phyloP scores from a whole-genome alignment of 2,888 invertebrate genomes.

The Aspidapion aeneum region DNA sequence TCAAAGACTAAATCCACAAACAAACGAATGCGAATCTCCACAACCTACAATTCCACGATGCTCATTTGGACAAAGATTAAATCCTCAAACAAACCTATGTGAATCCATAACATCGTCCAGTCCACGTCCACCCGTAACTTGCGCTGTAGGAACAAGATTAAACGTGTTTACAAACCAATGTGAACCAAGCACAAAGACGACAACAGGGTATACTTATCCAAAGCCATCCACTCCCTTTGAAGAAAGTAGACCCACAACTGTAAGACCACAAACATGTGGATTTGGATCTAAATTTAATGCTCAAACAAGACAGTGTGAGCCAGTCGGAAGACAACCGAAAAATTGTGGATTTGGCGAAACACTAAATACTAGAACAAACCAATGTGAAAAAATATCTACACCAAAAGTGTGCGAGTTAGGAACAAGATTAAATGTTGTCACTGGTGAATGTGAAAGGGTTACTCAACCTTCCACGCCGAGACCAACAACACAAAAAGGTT shows the following conservation, averaged over 20 bases:
- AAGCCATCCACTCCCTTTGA: neutral
- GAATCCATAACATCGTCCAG: constrained; percentile 21
- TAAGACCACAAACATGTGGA: neutral
- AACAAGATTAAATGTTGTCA: constrained; percentile 10
- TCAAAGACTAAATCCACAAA: constrained; percentile 19
- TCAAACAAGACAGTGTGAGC: constrained; percentile 13
- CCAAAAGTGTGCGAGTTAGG: constrained; percentile 13
- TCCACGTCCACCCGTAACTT: constrained; percentile 18
- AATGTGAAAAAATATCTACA: constrained; percentile 7
- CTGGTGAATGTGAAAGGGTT: constrained; percentile 16
- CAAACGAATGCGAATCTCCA: constrained; percentile 33
- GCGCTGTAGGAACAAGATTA: constrained; percentile 28
- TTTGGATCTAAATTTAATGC: constrained; percentile 11
- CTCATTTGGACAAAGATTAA: constrained; percentile 28
- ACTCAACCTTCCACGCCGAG: neutral
- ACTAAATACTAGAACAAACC: constrained; percentile 6
- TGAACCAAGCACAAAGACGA: neutral
- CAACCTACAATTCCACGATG: constrained; percentile 24
- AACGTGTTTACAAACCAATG: constrained; percentile 13
- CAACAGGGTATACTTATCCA: neutral
- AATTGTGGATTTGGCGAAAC: constrained; percentile 13
- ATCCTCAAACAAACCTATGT: constrained; percentile 15
- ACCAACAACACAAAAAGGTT: constrained; percentile 22
- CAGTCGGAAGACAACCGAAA: neutral
- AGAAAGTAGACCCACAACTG: neutral